Percentiles rank a stretch among this genome's conserved stretches.
Evolutionary conservation across 2,888 invertebrate genomes (phyloP).

Genomic region (Drosophila mercatorum): DNA sequence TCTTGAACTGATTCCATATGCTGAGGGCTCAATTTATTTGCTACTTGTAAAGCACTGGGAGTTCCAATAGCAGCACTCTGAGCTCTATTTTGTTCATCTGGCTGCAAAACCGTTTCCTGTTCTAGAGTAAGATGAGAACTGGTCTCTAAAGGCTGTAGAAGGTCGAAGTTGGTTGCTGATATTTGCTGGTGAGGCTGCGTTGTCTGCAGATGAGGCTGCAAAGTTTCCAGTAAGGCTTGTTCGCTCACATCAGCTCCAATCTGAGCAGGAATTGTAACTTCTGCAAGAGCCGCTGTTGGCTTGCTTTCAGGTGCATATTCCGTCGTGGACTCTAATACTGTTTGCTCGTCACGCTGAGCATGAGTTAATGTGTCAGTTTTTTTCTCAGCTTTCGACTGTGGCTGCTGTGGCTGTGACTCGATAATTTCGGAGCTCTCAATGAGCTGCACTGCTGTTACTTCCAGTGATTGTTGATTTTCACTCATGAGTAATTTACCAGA

Average conservation of each 20-base stretch:
- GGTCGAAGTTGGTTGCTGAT: conserved; percentile 47
- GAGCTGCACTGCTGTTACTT: conserved; percentile 68
- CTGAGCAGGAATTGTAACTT: conserved; percentile 52
- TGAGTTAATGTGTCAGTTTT: conserved; percentile 55
- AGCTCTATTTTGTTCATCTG: conserved; percentile 25
- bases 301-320: conserved; percentile 38
- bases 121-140: conserved; percentile 62
- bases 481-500: conserved; percentile 28
- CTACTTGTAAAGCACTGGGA: conserved; percentile 86
- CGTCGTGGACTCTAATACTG: conserved; percentile 63
- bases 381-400: conserved; percentile 27
- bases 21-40: conserved; percentile 86
- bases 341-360: conserved; percentile 47
- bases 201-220: conserved; percentile 34
- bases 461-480: conserved; percentile 59
- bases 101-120: conserved; percentile 59
- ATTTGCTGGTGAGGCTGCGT: conserved; percentile 53
- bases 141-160: conserved; percentile 69
- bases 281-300: conserved; percentile 56
- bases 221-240: conserved; percentile 68
- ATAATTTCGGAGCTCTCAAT: conserved; percentile 58
- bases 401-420: conserved; percentile 19
- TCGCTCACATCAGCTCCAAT: conserved; percentile 53
- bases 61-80: conserved; percentile 56
- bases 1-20: conserved; percentile 86